Evolutionary conservation across 2,888 invertebrate genomes (phyloP).

Genomic region (Leptopilina syphax): DNA sequence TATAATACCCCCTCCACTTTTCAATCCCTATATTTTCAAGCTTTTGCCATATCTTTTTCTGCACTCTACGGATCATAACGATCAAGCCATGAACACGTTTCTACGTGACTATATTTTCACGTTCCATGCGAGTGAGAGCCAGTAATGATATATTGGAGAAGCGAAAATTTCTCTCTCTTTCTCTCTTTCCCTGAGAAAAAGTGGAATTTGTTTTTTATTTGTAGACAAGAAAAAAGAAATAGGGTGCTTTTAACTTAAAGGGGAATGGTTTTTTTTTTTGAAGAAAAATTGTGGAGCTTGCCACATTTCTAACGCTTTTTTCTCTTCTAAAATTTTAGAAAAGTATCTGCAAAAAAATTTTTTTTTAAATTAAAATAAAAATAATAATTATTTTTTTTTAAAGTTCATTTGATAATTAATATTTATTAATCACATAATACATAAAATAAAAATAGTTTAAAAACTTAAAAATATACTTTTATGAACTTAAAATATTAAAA

Average conservation of each 20-base stretch:
- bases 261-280: not conserved
- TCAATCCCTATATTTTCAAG: not conserved
- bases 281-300: not conserved
- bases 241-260: constrained; percentile 1
- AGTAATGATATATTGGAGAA: constrained; percentile 30
- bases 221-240: not conserved
- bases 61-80: constrained; percentile 47
- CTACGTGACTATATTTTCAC: constrained; percentile 51
- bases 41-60: constrained; percentile 1
- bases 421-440: too few species aligned
- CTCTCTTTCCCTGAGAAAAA: not conserved
- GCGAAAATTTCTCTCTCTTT: not conserved
- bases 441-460: too few species aligned
- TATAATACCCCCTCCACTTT: not conserved
- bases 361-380: too few species aligned
- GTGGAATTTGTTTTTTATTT: not conserved
- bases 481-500: too few species aligned
- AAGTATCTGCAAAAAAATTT: too few species aligned
- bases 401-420: too few species aligned
- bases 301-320: not conserved
- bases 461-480: too few species aligned
- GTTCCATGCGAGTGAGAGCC: constrained; percentile 20
- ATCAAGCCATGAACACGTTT: constrained; percentile 53
- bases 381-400: too few species aligned
- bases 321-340: not conserved